Conservation (phyloP, 2,797 vertebrate species). For the Sciurus carolinensis region DNA sequence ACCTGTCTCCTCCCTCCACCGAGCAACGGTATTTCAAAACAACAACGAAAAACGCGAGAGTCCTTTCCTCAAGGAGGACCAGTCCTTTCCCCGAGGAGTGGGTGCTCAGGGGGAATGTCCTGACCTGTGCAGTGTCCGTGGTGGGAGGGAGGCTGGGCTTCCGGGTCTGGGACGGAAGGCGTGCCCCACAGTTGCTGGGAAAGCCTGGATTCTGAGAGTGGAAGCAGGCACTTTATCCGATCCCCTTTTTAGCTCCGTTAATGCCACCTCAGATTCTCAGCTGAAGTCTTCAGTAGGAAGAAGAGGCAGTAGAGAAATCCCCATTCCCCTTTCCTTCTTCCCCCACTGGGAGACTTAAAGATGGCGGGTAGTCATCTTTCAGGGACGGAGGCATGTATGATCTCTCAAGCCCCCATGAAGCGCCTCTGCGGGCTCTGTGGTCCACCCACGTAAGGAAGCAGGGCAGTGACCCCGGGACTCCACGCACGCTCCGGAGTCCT, state of each 20-base stretch:
- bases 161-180: no score
- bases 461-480: neutral
- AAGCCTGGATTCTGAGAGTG: neutral
- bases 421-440: neutral
- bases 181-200: neutral
- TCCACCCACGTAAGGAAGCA: neutral
- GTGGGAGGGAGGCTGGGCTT: neutral
- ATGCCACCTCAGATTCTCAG: neutral
- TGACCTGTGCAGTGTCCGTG: neutral
- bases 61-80: neutral
- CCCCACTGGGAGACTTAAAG: neutral
- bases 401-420: neutral
- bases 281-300: neutral
- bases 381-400: neutral
- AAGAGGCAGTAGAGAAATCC: neutral
- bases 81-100: neutral
- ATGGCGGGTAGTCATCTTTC: neutral
- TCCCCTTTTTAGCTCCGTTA: neutral
- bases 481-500: neutral
- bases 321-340: neutral
- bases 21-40: neutral
- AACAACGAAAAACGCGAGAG: neutral
- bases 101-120: neutral
- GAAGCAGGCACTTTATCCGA: neutral
- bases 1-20: neutral